These are phyloP conservation scores for Anas platyrhynchos DNA, from an alignment of 2,113 vertebrate genomes.

Conservation along the genomic window DNA sequence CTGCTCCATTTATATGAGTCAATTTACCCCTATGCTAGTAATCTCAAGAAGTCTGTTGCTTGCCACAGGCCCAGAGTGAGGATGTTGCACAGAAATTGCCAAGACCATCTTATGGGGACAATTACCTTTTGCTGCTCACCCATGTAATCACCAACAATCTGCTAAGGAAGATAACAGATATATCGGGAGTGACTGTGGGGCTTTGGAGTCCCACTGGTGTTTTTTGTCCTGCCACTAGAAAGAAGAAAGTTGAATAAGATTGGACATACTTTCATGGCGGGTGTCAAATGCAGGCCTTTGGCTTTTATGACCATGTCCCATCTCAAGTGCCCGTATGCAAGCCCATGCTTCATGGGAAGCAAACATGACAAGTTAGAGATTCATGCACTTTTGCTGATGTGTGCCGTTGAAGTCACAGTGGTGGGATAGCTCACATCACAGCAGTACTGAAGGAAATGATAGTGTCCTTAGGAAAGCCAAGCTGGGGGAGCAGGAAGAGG, in stretches of 20 bases:
- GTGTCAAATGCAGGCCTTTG: background rate
- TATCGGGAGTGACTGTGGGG: background rate
- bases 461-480: background rate
- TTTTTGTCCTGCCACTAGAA: background rate
- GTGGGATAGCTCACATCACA: background rate
- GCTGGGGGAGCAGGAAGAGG: background rate
- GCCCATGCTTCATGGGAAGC: background rate
- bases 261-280: background rate
- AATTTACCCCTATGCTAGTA: background rate
- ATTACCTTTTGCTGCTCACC: background rate
- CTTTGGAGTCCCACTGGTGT: background rate
- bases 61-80: background rate
- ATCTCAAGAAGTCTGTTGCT: background rate
- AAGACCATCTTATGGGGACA: background rate
- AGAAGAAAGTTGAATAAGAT: no score
- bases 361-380: background rate
- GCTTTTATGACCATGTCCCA: background rate
- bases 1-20: background rate
- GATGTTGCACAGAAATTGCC: background rate
- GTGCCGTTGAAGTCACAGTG: background rate
- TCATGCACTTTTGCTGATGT: background rate
- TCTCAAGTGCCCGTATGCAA: background rate
- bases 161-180: background rate
- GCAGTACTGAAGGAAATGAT: background rate
- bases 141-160: background rate